Conservation (phyloP, 2,113 vertebrate genomes). For the Galemys pyrenaicus region DNA sequence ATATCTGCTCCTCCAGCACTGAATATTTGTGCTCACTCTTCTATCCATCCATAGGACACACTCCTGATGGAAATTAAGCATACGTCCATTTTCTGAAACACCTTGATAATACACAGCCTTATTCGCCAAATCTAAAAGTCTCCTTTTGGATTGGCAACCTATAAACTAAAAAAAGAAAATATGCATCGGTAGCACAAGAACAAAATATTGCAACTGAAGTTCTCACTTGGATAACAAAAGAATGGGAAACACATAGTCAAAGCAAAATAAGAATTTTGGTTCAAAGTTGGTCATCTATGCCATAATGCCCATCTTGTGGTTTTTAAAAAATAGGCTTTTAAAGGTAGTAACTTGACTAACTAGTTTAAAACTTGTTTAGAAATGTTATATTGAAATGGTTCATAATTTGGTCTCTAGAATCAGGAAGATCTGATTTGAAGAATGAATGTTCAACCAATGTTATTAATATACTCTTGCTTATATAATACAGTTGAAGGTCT, state of each 20-base stretch:
- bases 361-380: conserved; percentile 1
- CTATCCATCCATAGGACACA: not conserved
- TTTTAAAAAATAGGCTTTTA: not conserved
- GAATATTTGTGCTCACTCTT: not conserved
- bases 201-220: not conserved
- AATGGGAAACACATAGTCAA: not conserved
- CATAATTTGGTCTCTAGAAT: not conserved
- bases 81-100: not conserved
- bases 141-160: not conserved
- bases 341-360: not conserved
- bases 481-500: not conserved
- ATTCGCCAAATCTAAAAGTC: not conserved
- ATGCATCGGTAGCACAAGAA: not conserved
- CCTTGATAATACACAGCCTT: not conserved
- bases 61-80: not conserved
- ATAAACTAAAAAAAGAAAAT: not conserved
- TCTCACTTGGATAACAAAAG: not conserved
- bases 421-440: not conserved
- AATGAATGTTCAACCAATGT: not conserved
- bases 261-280: not conserved
- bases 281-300: not conserved
- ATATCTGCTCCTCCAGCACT: not conserved
- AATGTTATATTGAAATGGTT: not conserved
- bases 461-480: not conserved
- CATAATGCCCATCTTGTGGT: not conserved